Percentiles rank a stretch among this genome's conserved stretches.
Conservation (phyloP, 1,140 invertebrate genomes). For the Sycophaga agraensis region DNA sequence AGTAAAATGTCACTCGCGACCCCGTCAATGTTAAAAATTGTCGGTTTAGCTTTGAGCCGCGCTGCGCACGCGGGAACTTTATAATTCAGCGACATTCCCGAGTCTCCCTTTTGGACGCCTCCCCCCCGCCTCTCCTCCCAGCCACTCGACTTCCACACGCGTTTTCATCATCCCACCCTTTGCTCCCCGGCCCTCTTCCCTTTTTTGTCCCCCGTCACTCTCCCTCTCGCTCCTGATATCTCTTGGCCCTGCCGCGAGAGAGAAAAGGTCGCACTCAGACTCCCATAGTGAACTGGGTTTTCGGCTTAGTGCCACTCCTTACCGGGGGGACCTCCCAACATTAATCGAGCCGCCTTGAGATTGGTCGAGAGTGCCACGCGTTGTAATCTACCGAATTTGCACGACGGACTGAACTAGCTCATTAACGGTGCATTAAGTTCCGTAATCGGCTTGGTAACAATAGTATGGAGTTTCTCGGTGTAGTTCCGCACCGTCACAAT, state of each 20-base stretch:
- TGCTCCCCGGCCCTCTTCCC: background rate
- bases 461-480: no score
- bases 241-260: background rate
- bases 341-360: slow-evolving; percentile 21
- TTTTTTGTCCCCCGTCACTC: background rate
- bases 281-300: background rate
- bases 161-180: no score
- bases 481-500: background rate
- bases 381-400: slow-evolving; percentile 17
- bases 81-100: slow-evolving; percentile 1
- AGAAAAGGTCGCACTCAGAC: background rate
- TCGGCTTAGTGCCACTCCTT: background rate
- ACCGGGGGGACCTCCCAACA: background rate
- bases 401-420: slow-evolving; percentile 13
- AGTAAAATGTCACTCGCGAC: no score
- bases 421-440: slow-evolving; percentile 13
- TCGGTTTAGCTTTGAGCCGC: background rate
- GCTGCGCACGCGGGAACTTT: background rate
- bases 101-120: background rate
- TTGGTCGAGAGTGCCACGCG: slow-evolving; percentile 9
- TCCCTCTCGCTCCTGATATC: background rate
- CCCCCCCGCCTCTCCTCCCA: background rate
- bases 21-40: background rate
- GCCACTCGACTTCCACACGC: background rate
- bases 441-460: slow-evolving; percentile 11